Base-by-base conservation (phyloP, 2,797 vertebrate genomes). In the Clarias fuscus region DNA sequence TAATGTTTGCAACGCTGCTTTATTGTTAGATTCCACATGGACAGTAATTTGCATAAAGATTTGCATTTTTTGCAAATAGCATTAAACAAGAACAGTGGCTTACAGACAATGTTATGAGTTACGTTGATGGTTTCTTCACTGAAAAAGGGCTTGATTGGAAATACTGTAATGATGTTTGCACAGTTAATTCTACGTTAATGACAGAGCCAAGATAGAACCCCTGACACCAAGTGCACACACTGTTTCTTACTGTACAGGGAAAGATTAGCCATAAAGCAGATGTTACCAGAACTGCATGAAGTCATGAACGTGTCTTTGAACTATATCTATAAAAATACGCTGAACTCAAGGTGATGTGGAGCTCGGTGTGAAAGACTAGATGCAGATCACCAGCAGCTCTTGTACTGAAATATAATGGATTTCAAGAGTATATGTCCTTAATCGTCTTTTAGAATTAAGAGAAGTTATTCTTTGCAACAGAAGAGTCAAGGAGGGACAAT, bases 41-140 rank as follows among this genome's bases (percentile, higher is more conserved):
- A 61, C 56, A 75, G 37, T 82, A 86, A 58, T 64, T 48, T 88
- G 33, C 64, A 82, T 58, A n/a, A 86, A 62, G 78, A 88, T 30
- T 7, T 70, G 10, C 82, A n/a, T 86, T 6, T 78, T 89, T 87
- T 87, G 65, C 37, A 27, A 61, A 70, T 64, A 83, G 62, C 58
- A 71, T 37, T 79, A 72, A 15, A 82, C 18, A 10, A 59, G 82
- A 82, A 82, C 88, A 61, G 67, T 27, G 18, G 85, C 62, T 24
- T 43, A 7, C 40, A 43, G 40, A 43, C 7, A 43, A 43, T 7
- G 6, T 43, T 43, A 43, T 43, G 40, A 7, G 40, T 43, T 43
- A 43, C 6, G 40, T 43, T 43, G 40, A 0, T 43, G 40, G 7
- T 43, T 43, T 43, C 6, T 43, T 43, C 40, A 43, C 40, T 43